phyloP scores from a whole-genome alignment of 2,888 invertebrate species.

The Aphidius colemani region DNA sequence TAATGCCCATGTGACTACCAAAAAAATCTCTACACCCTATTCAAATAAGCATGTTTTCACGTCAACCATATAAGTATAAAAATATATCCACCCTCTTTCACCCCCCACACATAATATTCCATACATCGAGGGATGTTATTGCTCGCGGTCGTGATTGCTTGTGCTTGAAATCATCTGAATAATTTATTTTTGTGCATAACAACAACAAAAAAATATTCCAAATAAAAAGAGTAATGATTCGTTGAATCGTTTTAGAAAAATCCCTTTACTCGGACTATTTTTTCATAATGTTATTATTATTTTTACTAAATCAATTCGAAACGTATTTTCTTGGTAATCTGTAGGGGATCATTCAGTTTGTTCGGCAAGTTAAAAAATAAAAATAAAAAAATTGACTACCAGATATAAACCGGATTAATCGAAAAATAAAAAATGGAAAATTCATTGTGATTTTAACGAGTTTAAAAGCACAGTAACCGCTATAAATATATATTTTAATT shows the following conservation, averaged over 20 bases:
- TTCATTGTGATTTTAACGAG: too few relatives aligned
- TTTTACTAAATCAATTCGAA: conserved; percentile 2
- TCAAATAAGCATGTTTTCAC: conserved; percentile 52
- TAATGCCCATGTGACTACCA: conserved; percentile 47
- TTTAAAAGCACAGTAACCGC: too few relatives aligned
- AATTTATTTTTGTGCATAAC: conserved; percentile 48
- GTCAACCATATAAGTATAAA: conserved; percentile 33
- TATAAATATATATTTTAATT: too few relatives aligned
- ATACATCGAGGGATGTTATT: conserved; percentile 46
- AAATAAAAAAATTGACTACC: too few relatives aligned
- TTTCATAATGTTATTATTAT: too few relatives aligned
- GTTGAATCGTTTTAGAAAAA: conserved; percentile 1
- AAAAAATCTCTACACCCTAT: conserved; percentile 41
- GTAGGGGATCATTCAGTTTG: conserved; percentile 37
- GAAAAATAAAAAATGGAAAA: too few relatives aligned
- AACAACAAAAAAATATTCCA: background rate
- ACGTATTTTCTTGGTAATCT: conserved; percentile 42
- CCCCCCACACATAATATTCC: conserved; percentile 15
- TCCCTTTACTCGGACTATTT: background rate
- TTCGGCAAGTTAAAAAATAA: conserved; percentile 51
- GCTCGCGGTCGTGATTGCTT: conserved; percentile 49
- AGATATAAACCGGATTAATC: too few relatives aligned
- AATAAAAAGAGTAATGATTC: background rate
- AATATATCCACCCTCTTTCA: conserved; percentile 26
- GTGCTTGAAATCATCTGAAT: conserved; percentile 51